These are phyloP conservation scores for Climacteris rufus DNA, from an alignment of 2,113 vertebrate genomes.

Conservation along the genomic window DNA sequence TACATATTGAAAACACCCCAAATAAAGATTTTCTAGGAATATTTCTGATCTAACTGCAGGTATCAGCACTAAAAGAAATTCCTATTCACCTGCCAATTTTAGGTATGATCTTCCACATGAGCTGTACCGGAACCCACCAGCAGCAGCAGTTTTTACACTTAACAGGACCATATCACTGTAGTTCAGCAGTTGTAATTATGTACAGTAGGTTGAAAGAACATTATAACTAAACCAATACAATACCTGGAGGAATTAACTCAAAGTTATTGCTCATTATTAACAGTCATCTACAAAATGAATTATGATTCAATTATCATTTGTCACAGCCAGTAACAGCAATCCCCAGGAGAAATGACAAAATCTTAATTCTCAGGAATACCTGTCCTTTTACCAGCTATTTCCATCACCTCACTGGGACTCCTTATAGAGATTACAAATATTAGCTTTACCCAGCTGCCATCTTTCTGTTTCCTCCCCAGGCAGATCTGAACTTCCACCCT, in stretches of 20 bases:
- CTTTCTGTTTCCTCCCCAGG: neutral
- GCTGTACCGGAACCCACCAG: neutral
- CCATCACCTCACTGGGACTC: neutral
- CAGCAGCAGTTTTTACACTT: neutral
- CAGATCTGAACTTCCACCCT: neutral
- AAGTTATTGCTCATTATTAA: neutral
- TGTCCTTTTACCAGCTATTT: neutral
- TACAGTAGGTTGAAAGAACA: neutral
- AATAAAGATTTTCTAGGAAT: neutral
- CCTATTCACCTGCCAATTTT: neutral
- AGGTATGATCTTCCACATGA: neutral
- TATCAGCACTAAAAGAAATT: neutral
- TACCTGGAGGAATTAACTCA: neutral
- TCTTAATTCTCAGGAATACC: neutral
- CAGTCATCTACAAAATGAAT: neutral
- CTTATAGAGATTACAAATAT: accelerated
- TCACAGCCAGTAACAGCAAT: neutral
- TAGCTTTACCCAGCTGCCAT: neutral
- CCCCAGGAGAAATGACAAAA: neutral
- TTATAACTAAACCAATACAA: neutral
- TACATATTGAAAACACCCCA: neutral
- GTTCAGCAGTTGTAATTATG: neutral
- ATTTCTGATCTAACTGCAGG: neutral
- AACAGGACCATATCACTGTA: neutral
- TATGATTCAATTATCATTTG: neutral